A percentile compares a stretch with the other conserved stretches of the same genome.
These are phyloP conservation scores for Geodia barretti DNA, from an alignment of 37 sponge, comb jelly and placozoan genomes.

Conservation along the genomic window DNA sequence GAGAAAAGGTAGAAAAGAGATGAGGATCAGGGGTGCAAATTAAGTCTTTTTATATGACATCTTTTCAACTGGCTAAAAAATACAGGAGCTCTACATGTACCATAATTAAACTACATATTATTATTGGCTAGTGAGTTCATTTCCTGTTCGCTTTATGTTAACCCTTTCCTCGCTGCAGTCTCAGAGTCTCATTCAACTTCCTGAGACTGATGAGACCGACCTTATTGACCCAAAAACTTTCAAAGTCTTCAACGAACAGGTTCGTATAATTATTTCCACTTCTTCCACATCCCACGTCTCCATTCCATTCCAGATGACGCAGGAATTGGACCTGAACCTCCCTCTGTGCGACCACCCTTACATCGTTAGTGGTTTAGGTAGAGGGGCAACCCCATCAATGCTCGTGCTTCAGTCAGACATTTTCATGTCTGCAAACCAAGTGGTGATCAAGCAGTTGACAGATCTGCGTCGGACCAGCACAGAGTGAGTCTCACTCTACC, in stretches of 20 bases:
- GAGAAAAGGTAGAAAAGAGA: no score
- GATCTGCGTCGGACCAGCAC: not conserved
- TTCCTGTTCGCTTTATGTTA: not conserved
- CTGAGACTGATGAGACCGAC: slow-evolving; percentile 50
- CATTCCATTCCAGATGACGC: no score
- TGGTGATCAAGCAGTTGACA: slow-evolving; percentile 24
- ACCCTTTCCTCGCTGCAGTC: slow-evolving; percentile 20
- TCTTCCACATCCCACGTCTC: no score
- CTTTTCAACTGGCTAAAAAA: not conserved
- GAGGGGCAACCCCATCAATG: slow-evolving; percentile 18
- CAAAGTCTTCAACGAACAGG: slow-evolving; percentile 34
- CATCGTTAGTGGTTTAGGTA: not conserved
- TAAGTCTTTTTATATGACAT: not conserved
- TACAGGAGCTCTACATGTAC: not conserved
- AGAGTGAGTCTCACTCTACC: not conserved
- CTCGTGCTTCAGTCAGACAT: slow-evolving; percentile 47
- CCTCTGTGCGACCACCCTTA: slow-evolving; percentile 6
- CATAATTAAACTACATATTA: not conserved
- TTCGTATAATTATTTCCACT: no score
- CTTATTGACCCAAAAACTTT: slow-evolving; percentile 49
- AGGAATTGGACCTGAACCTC: no score
- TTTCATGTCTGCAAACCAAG: slow-evolving; percentile 29
- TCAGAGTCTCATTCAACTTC: slow-evolving; percentile 31
- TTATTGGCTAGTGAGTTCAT: not conserved
- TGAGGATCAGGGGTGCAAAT: no score